Evolutionary conservation across 2,797 vertebrate genomes (phyloP).

Genomic region (Anabacerthia variegaticeps): DNA sequence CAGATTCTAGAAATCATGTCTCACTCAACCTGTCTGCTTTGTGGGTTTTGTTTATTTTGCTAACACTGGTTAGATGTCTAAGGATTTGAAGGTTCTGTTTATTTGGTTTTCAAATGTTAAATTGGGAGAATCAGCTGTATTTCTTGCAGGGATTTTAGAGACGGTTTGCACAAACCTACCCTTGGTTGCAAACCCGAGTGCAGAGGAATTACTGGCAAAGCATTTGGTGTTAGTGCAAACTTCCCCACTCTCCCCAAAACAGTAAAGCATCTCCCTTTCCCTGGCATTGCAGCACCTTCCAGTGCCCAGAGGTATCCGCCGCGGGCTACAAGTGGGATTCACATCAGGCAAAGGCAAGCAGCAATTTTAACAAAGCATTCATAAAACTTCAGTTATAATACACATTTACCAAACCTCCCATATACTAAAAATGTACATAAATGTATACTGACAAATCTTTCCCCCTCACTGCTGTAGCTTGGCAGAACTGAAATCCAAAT

Average conservation of each 20-base stretch:
- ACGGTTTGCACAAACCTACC: neutral
- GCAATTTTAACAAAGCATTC: neutral
- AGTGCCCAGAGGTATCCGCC: neutral
- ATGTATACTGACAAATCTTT: constrained; percentile 32
- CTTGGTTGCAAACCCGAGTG: neutral
- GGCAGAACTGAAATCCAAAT: constrained; percentile 26
- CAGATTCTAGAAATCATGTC: neutral
- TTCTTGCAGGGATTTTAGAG: neutral
- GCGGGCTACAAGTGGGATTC: neutral
- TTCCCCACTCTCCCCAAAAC: neutral
- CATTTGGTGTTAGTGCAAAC: neutral
- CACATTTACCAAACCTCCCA: constrained; percentile 24
- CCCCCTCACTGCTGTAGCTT: neutral
- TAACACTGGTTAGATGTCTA: neutral
- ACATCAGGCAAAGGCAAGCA: neutral
- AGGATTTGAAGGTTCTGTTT: constrained; percentile 25
- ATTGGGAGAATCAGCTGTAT: neutral
- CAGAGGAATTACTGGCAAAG: neutral
- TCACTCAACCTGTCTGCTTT: constrained; percentile 30
- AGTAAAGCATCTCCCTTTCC: neutral
- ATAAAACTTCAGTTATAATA: constrained; percentile 6
- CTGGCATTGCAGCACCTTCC: neutral
- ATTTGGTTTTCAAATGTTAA: constrained; percentile 19
- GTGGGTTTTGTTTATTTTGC: constrained; percentile 39
- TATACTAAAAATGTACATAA: constrained; percentile 17